Conservation (phyloP, 2,797 vertebrate species). For the Poecilia picta region DNA sequence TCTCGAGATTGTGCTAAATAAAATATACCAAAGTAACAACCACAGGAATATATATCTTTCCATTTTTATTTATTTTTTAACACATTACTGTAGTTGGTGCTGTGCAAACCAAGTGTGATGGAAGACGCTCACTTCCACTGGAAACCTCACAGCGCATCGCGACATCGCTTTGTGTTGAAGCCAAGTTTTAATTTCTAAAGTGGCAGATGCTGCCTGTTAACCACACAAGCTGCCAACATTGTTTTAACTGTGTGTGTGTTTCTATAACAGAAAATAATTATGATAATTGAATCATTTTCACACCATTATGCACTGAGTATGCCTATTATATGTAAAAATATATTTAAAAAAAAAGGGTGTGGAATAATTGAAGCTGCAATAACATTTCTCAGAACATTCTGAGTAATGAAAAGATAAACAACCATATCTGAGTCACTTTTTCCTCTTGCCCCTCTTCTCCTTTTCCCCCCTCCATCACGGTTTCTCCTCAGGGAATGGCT, state of each 20-base stretch:
- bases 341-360: not conserved
- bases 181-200: not conserved
- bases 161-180: not conserved
- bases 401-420: constrained; percentile 18
- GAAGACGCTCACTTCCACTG: not conserved
- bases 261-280: constrained; percentile 5
- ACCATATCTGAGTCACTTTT: constrained; percentile 1
- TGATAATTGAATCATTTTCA: constrained; percentile 4
- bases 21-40: not conserved
- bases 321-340: not conserved
- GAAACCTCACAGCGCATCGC: not conserved
- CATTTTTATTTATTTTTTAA: not conserved
- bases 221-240: not conserved
- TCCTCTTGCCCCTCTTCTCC: constrained; percentile 10
- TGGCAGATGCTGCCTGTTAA: constrained; percentile 23
- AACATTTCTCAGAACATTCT: constrained; percentile 4
- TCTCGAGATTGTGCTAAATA: not conserved
- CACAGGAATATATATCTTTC: not conserved
- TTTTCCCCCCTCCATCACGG: not conserved
- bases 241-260: constrained; percentile 1
- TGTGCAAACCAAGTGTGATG: not conserved
- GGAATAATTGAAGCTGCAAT: constrained; percentile 3
- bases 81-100: not conserved
- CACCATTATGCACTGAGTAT: not conserved
- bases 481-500: constrained; percentile 16